Base-by-base conservation (phyloP, 2,113 vertebrate genomes). In the Scortum barcoo region DNA sequence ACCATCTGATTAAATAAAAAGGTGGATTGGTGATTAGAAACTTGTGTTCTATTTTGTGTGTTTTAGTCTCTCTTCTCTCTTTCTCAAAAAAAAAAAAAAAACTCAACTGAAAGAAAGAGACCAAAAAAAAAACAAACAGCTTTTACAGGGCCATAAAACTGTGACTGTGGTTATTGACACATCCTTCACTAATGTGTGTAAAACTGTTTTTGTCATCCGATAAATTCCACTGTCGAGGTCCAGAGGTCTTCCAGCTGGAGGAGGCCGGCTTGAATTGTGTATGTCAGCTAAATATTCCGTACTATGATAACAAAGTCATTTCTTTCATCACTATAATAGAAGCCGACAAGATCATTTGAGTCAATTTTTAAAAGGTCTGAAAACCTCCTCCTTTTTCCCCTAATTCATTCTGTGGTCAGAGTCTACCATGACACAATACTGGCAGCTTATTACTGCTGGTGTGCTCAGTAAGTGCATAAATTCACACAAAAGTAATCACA, bases 121-220 rank as follows among this genome's bases (percentile, higher is more conserved):
- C 6, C n/a, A n/a, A n/a, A 13, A 10, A 67, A 63, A 40, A 44
- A 22, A 1, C 1, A 22, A 72, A 51, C 6, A 0, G 7, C 20
- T 71, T 68, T 77, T 19, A 58, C 20, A 60, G 22, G 33, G 26
- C 48, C 22, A 54, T 36, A 44, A 81, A 85, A 50, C 20, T 33
- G 24, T 28, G 63, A 78, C 54, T 72, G n/a, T n/a, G 53, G 71
- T 76, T 75, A 68, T 40, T 61, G 53, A 77, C 36, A 81, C 36
- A 57, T 53, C 44, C 10, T 38, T 66, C 38, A 69, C 62, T 54
- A 36, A 76, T 53, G 46, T 44, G 44, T 40, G 42, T 65, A 61
- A 50, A 86, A 53, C 62, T 5, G 20, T 30, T 76, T 63, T 54
- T 60, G 36, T 83, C 66, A 22, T 71, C 9, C 3, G 13, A 48